Conservation (phyloP, 2,888 invertebrate genomes). For the Ferrisia virgata region DNA sequence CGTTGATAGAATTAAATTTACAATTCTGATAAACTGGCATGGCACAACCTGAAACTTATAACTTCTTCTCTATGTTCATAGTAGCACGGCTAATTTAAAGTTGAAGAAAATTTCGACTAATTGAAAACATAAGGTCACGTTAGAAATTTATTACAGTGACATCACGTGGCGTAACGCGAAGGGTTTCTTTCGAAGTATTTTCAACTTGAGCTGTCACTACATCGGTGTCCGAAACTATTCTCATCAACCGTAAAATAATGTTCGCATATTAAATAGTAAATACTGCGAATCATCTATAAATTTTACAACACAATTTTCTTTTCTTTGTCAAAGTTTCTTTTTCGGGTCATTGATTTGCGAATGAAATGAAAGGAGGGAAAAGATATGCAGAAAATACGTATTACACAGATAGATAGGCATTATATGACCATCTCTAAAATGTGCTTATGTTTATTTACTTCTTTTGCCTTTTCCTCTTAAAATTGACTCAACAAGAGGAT, state of each 20-base stretch:
- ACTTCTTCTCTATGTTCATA: not conserved
- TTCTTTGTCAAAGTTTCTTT: no score
- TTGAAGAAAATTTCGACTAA: conserved; percentile 9
- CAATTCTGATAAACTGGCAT: not conserved
- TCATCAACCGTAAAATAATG: not conserved
- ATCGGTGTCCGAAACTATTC: not conserved
- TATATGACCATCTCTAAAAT: no score
- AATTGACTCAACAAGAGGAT: no score
- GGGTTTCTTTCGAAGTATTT: not conserved
- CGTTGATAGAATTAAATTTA: not conserved
- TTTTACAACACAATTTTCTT: no score
- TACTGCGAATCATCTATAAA: no score
- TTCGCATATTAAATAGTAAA: no score
- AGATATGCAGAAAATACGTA: no score
- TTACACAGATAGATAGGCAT: no score
- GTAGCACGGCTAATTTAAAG: not conserved
- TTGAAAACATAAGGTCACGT: conserved; percentile 9
- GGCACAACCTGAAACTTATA: not conserved
- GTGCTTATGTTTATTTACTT: no score
- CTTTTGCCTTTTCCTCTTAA: no score
- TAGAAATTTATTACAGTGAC: not conserved
- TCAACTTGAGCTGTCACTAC: not conserved
- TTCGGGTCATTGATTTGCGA: no score
- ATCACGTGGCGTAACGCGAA: not conserved
- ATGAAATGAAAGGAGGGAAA: no score